Percentiles rank a stretch among this genome's conserved stretches.
These are phyloP conservation scores for Jaculus jaculus DNA, from an alignment of 2,113 vertebrate genomes.

Conservation along the genomic window DNA sequence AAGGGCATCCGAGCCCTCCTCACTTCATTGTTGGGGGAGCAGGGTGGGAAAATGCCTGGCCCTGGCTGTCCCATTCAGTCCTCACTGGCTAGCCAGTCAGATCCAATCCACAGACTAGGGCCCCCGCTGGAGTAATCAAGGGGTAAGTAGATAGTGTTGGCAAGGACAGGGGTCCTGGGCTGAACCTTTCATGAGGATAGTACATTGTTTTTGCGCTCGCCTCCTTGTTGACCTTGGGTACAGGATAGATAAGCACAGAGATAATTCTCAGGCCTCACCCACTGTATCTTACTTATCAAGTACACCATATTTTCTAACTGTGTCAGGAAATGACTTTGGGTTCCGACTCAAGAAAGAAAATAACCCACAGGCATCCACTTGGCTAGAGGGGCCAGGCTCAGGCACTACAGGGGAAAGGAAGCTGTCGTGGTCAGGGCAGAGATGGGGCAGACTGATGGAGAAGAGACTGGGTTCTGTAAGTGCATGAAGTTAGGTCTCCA, in stretches of 20 bases:
- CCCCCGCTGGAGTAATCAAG: not conserved
- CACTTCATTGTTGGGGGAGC: not conserved
- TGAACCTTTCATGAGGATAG: not conserved
- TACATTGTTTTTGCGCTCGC: not conserved
- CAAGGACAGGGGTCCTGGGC: not conserved
- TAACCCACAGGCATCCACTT: not conserved
- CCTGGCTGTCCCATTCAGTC: not conserved
- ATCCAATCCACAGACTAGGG: not conserved
- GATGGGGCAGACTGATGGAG: not conserved
- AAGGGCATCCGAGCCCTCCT: not conserved
- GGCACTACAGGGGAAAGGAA: not conserved
- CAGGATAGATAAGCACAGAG: not conserved
- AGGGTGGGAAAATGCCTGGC: not conserved
- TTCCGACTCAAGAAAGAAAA: constrained; percentile 20
- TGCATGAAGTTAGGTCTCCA: not conserved
- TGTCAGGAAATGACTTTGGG: not conserved
- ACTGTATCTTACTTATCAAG: not conserved
- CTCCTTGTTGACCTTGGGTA: not conserved
- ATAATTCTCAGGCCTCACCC: not conserved
- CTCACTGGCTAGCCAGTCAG: not conserved
- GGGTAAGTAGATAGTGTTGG: not conserved
- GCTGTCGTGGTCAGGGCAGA: not conserved
- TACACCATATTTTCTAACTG: not conserved
- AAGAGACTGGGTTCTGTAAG: not conserved
- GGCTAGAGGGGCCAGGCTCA: not conserved